Percentiles rank a stretch among this genome's conserved stretches.
Evolutionary conservation across 2,888 invertebrate species (phyloP).

Genomic region (Mellilla xanthometata): DNA sequence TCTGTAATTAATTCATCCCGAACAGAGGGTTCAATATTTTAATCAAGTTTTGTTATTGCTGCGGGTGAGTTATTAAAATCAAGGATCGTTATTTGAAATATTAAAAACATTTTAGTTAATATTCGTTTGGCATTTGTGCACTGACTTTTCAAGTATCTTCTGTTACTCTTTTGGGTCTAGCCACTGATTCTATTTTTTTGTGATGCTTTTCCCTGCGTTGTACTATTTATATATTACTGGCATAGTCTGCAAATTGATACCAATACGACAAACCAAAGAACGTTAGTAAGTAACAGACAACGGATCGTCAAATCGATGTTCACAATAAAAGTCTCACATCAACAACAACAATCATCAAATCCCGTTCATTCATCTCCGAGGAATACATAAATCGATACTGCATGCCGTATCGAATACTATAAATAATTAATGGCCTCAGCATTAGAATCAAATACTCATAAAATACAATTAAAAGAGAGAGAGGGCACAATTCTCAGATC

Average conservation of each 20-base stretch:
- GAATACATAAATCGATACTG: slow-evolving; percentile 73
- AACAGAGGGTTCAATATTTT: slow-evolving; percentile 64
- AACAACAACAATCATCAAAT: slow-evolving; percentile 51
- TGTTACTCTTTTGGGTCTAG: too few relatives aligned
- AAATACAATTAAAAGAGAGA: slow-evolving; percentile 82
- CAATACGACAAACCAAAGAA: slow-evolving; percentile 24
- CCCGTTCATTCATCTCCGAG: slow-evolving; percentile 57
- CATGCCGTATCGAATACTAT: slow-evolving; percentile 79
- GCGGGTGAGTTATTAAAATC: slow-evolving; percentile 55
- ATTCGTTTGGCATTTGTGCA: too few relatives aligned
- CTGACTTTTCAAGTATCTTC: too few relatives aligned
- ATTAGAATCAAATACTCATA: slow-evolving; percentile 83
- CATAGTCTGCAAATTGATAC: slow-evolving; percentile 1
- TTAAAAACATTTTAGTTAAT: slow-evolving; percentile 52
- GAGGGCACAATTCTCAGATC: slow-evolving; percentile 65
- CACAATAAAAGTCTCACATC: slow-evolving; percentile 42
- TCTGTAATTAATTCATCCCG: slow-evolving; percentile 65
- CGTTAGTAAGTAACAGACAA: too few relatives aligned
- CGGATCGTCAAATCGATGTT: slow-evolving; percentile 40
- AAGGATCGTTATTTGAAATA: slow-evolving; percentile 40
- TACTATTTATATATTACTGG: too few relatives aligned
- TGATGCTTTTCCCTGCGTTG: too few relatives aligned
- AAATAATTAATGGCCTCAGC: slow-evolving; percentile 78
- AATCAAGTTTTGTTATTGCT: slow-evolving; percentile 69
- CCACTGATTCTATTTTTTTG: too few relatives aligned